Evolutionary conservation across 2,797 vertebrate genomes (phyloP).

Genomic region (Poeciliopsis gracilis): DNA sequence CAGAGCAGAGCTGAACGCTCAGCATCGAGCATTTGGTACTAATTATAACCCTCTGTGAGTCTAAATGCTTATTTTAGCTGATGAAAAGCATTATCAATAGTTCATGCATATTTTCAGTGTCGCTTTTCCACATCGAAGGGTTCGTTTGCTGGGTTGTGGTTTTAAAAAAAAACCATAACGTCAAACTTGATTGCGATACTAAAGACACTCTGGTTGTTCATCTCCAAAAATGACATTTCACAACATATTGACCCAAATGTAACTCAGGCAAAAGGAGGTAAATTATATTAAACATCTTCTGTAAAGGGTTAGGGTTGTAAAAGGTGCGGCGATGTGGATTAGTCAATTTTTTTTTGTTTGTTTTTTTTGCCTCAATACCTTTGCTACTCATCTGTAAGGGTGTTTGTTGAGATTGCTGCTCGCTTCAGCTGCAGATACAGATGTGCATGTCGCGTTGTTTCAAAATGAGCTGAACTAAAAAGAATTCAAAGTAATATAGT

Average conservation of each 20-base stretch:
- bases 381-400: background rate
- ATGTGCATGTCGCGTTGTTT: background rate
- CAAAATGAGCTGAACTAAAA: background rate
- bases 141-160: background rate
- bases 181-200: background rate
- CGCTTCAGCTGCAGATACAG: background rate
- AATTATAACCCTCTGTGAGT: background rate
- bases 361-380: background rate
- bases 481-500: background rate
- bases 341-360: background rate
- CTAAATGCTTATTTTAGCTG: background rate
- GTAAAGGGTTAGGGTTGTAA: background rate
- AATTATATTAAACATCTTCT: background rate
- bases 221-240: background rate
- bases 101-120: background rate
- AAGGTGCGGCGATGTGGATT: background rate
- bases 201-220: background rate
- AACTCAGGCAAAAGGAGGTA: background rate
- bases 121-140: background rate
- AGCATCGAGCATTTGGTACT: background rate
- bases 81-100: background rate
- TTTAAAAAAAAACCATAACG: background rate
- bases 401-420: background rate
- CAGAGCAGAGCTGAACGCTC: constrained; percentile 13
- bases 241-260: background rate